Conservation (phyloP, 2,113 vertebrate species). For the Garra rufa region DNA sequence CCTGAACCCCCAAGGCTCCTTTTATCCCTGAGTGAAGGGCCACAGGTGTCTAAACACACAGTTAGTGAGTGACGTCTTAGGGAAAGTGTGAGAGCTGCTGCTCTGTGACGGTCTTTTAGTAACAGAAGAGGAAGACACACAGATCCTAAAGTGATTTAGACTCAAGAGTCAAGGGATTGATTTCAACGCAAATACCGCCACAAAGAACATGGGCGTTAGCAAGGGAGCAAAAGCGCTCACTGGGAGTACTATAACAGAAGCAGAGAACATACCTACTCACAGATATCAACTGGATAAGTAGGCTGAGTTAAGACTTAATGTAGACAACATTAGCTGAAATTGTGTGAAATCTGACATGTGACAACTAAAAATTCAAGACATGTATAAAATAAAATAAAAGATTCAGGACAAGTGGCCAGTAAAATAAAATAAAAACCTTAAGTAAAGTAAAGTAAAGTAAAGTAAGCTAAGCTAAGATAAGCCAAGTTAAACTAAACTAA, state of each 20-base stretch:
- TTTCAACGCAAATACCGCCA: slow-evolving; percentile 17
- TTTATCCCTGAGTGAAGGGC: slow-evolving; percentile 21
- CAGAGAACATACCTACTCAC: not conserved
- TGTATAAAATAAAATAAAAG: too few species aligned
- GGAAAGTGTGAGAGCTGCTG: not conserved
- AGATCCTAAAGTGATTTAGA: slow-evolving; percentile 26
- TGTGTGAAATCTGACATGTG: not conserved
- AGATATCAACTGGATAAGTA: not conserved
- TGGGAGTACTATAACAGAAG: slow-evolving; percentile 10
- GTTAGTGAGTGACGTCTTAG: slow-evolving; percentile 69
- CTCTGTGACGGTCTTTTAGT: slow-evolving; percentile 43
- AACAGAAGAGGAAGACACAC: slow-evolving; percentile 17
- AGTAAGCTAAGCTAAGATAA: too few species aligned
- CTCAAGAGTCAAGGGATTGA: not conserved
- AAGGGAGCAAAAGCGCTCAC: not conserved
- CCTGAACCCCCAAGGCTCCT: slow-evolving; percentile 36
- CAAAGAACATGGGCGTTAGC: not conserved
- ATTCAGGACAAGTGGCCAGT: too few species aligned
- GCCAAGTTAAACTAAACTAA: too few species aligned
- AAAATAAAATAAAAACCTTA: too few species aligned
- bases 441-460: too few species aligned
- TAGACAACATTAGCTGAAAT: not conserved
- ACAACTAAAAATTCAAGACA: too few species aligned
- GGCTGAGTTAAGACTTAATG: not conserved
- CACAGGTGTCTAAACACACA: slow-evolving; percentile 83